Base-by-base conservation (phyloP, 2,888 invertebrate species). In the Hanleya hanleyi region DNA sequence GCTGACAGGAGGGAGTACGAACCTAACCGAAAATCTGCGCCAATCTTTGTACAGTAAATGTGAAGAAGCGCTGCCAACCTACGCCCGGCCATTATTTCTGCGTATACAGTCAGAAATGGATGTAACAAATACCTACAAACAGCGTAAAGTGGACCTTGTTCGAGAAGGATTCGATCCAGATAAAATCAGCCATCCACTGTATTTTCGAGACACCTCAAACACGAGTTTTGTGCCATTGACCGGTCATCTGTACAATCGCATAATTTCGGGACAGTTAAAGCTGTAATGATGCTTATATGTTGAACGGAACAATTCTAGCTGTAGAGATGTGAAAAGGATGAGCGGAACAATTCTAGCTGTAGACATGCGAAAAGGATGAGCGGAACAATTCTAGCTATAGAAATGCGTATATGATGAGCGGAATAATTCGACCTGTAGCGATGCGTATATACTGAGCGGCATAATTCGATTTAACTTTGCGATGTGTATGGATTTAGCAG, bases 91-190 rank as follows among this genome's bases (percentile, higher is more conserved):
- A 2, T 57, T 83, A 6, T 86, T 86, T 61, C 33, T 87, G 15
- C 80, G 87, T 2, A 66, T 85, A 33, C 70, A 81, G 29, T 29
- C 57, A 0, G 76, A 80, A 50, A 75, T 84, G 51, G 64, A 75
- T 3, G 49, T 85, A 6, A 86, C 87, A 6, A 74, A 76, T 29
- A 87, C 87, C 6, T 84, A 83, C 75, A 87, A 87, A 68, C 84
- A 84, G 47, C 71, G 73, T 36, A 87, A 86, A 68, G 57, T 76
- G 12, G 77, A 82, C 36, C 75, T 85, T 3, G 75, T 81, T n/a
- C 72, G 83, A 49, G 82, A 86, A 69, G 85, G 83, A 2, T 84
- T 81, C 71, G 79, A 86, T 69, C 73, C 77, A 9, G 36, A 62
- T 7, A 67, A 67, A 22, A 69, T 80, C 57, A 68, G 69, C 3